These are phyloP conservation scores for Asteroscopus sphinx DNA, from an alignment of 2,888 invertebrate genomes.

Conservation along the genomic window DNA sequence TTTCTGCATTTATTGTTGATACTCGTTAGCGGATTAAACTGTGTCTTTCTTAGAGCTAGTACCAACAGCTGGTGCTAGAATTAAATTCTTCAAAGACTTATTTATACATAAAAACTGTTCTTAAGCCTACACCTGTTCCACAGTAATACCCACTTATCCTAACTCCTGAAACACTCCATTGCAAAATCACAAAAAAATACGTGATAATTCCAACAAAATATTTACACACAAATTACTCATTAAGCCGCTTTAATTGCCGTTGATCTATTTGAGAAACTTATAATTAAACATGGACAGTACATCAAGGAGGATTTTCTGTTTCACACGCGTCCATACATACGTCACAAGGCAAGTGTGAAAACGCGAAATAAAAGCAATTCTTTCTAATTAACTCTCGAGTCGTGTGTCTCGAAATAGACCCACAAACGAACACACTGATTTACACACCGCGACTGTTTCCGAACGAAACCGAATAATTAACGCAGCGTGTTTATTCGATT, in stretches of 20 bases:
- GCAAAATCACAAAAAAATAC: conserved; percentile 40
- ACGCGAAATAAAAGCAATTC: conserved; percentile 89
- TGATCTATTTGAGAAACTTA: conserved; percentile 66
- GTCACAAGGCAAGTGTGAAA: conserved; percentile 83
- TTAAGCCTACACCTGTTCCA: conserved; percentile 48
- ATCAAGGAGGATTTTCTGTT: conserved; percentile 79
- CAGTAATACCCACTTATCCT: conserved; percentile 38
- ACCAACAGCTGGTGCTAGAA: conserved; percentile 28
- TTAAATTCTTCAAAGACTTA: conserved; percentile 28
- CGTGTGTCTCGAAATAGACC: conserved; percentile 79
- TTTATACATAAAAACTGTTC: conserved; percentile 18
- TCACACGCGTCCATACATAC: conserved; percentile 69
- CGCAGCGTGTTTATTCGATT: conserved; percentile 85
- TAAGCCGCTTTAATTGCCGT: conserved; percentile 65
- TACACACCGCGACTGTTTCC: conserved; percentile 83
- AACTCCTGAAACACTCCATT: conserved; percentile 30
- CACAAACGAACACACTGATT: conserved; percentile 78
- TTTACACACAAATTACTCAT: conserved; percentile 55
- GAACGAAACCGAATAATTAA: conserved; percentile 85
- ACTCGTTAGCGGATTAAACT: conserved; percentile 13
- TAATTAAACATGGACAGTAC: conserved; percentile 73
- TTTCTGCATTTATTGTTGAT: neutral
- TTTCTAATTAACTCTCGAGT: conserved; percentile 87
- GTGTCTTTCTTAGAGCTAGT: conserved; percentile 17
- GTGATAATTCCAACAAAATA: conserved; percentile 50